These are phyloP conservation scores for Cairina moschata DNA, from an alignment of 2,113 vertebrate genomes.

Conservation along the genomic window DNA sequence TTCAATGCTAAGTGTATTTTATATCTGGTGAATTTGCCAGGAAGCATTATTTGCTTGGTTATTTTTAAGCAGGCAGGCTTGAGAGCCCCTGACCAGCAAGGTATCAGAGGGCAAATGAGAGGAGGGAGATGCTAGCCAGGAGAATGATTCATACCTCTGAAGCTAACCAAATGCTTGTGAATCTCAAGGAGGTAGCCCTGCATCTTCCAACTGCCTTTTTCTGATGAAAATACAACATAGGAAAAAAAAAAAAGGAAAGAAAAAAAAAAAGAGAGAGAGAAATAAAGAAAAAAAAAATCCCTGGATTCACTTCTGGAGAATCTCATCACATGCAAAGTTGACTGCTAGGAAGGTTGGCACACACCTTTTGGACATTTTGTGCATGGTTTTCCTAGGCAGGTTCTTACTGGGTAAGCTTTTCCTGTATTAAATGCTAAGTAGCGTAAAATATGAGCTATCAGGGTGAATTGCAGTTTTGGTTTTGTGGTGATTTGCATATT, in stretches of 20 bases:
- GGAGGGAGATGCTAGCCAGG: not conserved
- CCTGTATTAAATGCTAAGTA: not conserved
- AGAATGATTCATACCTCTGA: slow-evolving; percentile 6
- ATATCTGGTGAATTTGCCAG: slow-evolving; percentile 17
- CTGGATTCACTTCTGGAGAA: not conserved
- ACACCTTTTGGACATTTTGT: not conserved
- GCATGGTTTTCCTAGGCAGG: slow-evolving; percentile 7
- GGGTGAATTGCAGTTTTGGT: not conserved
- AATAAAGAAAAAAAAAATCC: not conserved
- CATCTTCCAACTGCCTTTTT: not conserved
- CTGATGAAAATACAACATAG: not conserved
- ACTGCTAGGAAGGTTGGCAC: not conserved
- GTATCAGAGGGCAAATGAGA: not conserved
- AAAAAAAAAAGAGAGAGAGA: not conserved
- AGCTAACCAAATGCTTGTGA: slow-evolving; percentile 5
- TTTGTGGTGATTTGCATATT: slow-evolving; percentile 33
- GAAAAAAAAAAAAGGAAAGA: not conserved
- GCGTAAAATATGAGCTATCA: not conserved
- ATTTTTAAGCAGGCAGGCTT: slow-evolving; percentile 55
- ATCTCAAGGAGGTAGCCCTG: not conserved
- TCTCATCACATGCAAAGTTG: not conserved
- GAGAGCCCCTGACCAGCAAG: not conserved
- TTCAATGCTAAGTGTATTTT: slow-evolving; percentile 26
- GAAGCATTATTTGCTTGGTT: slow-evolving; percentile 55
- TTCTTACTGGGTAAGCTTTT: not conserved